Conservation (phyloP, 2,888 invertebrate species). For the Diaperis boleti region DNA sequence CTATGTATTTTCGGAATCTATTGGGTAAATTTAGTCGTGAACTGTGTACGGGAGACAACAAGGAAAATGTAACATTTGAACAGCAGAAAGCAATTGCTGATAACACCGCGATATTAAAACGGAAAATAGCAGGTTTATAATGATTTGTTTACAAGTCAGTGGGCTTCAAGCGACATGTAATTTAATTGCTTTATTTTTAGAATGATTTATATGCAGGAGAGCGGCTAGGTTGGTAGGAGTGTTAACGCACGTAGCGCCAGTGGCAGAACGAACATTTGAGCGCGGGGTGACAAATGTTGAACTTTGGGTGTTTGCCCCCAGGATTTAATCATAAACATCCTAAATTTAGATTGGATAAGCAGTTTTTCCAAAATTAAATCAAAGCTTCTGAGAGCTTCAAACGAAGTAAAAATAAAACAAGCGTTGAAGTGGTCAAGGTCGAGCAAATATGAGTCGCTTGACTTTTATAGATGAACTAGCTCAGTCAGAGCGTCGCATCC, state of each 20-base stretch:
- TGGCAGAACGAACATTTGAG: too few relatives aligned
- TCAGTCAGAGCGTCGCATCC: too few relatives aligned
- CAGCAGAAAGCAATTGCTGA: background rate
- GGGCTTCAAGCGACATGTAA: slow-evolving; percentile 5
- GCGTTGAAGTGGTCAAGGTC: too few relatives aligned
- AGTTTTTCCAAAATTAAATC: too few relatives aligned
- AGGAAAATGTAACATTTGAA: background rate
- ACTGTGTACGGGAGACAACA: background rate
- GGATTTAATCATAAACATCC: too few relatives aligned
- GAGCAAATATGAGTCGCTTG: too few relatives aligned
- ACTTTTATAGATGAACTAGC: too few relatives aligned
- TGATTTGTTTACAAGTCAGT: background rate
- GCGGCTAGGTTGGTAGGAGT: slow-evolving; percentile 2
- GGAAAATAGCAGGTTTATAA: slow-evolving; percentile 1
- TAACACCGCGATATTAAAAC: background rate
- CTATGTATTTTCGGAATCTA: slow-evolving; percentile 9
- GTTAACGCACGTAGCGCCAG: background rate
- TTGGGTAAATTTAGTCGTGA: slow-evolving; percentile 7
- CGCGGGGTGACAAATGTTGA: too few relatives aligned
- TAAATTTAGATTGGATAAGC: too few relatives aligned
- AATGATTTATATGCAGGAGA: background rate
- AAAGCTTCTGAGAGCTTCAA: too few relatives aligned
- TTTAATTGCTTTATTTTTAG: slow-evolving; percentile 25
- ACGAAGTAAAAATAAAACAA: too few relatives aligned
- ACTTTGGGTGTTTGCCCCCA: too few relatives aligned